Evolutionary conservation across 2,113 vertebrate species (phyloP), one percentile per base, ranked within the genome.

Genomic region (Austrofundulus limnaeus): DNA sequence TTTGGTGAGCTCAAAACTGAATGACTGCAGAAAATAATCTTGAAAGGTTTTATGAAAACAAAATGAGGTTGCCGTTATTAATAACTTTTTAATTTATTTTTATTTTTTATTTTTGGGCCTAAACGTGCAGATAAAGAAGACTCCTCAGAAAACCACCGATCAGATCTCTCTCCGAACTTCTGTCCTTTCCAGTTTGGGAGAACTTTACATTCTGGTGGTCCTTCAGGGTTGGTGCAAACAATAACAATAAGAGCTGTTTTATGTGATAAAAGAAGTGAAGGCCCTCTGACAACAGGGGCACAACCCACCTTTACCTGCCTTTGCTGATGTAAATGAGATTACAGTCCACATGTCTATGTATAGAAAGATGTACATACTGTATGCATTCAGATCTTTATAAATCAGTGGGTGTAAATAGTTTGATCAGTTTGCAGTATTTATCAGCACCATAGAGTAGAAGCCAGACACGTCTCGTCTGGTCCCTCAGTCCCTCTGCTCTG

Each of bases 311-410:
- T 81, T 74, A 85, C 84, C 79, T 90, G 85, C 81, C 86, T 89
- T 89, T 88, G 75, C 82, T 72, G 67, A 74, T 92, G 82, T 89
- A 88, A 85, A 89, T 87, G 28, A 79, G 81, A 63, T 15, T 83
- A 92, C 90, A 92, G 92, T 92, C 90, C 92, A 81, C 72, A 57
- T 81, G 75, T 88, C 75, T 90, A 87, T 91, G 88, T 92, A 68
- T 47, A 78, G 20, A 83, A 71, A 77, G 70, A 70, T 92, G 90
- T 92, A 90, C 54, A 92, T 88, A 80, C 25, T 67, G 90, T 89
- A 91, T 78, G 72, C 76, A 68, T 74, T 80, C 47, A 87, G 61
- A 87, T 78, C 73, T 92, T 92, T 91, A 84, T 90, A 89, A 91
- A 88, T 82, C 75, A 73, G 55, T 82, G 76, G 88, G 74, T 88